Percentiles rank a stretch among this genome's conserved stretches.
These are phyloP conservation scores for Marmota monax DNA, from an alignment of 2,113 vertebrate species.

Conservation along the genomic window DNA sequence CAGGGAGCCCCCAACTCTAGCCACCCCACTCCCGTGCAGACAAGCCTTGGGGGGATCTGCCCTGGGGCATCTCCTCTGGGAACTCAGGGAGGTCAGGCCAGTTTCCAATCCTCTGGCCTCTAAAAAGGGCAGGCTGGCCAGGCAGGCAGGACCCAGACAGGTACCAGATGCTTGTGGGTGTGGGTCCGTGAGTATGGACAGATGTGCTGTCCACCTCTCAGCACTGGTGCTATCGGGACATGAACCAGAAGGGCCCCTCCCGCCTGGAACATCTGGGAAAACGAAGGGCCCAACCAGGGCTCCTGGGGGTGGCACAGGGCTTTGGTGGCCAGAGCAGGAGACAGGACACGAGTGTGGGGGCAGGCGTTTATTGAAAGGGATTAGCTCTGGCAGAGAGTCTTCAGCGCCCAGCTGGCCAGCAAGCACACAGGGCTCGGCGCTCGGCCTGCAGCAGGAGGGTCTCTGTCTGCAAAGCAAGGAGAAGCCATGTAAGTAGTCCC, in stretches of 20 bases:
- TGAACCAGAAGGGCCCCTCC: too few species aligned
- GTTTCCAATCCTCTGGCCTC: rapidly evolving
- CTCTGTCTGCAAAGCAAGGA: slow-evolving; percentile 91
- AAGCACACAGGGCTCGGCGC: slow-evolving; percentile 95
- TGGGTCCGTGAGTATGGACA: rapidly evolving
- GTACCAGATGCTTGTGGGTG: too few species aligned
- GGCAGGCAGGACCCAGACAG: neutral
- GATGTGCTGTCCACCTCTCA: neutral
- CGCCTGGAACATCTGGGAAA: neutral
- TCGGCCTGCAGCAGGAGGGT: slow-evolving; percentile 94
- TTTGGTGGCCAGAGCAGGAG: slow-evolving; percentile 11
- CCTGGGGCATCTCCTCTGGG: too few species aligned
- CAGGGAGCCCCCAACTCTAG: neutral
- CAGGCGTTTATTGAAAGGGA: slow-evolving; percentile 67
- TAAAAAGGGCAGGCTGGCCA: neutral
- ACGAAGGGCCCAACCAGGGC: neutral
- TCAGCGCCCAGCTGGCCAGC: slow-evolving; percentile 90
- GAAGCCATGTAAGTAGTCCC: neutral
- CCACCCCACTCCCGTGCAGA: neutral
- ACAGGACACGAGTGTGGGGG: neutral
- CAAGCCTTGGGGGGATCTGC: neutral
- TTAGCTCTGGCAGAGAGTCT: neutral
- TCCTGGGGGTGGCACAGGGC: rapidly evolving
- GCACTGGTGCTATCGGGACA: rapidly evolving
- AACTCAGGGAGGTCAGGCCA: neutral